A percentile compares a stretch with the other conserved stretches of the same genome.
phyloP scores from a whole-genome alignment of 2,888 invertebrate species.

The Latrodectus hesperus region DNA sequence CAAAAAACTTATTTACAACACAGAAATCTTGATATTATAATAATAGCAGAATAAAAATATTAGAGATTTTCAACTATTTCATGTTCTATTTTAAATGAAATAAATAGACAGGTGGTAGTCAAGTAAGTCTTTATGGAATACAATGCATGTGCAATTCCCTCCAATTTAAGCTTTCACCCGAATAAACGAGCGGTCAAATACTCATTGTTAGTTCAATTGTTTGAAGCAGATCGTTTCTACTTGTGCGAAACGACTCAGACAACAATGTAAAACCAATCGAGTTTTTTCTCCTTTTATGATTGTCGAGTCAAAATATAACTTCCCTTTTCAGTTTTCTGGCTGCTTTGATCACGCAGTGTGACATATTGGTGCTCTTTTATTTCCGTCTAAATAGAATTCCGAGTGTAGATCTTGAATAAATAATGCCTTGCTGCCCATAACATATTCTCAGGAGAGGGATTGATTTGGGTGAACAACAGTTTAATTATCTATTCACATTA shows the following conservation, averaged over 20 bases:
- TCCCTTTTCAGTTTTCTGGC: constrained; percentile 9
- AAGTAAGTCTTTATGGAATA: not conserved
- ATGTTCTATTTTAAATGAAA: not conserved
- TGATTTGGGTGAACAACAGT: constrained; percentile 59
- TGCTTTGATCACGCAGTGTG: not conserved
- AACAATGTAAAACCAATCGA: constrained; percentile 16
- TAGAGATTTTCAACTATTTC: no score
- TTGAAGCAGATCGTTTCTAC: not conserved
- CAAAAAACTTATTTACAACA: no score
- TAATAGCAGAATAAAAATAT: no score
- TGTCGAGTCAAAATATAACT: constrained; percentile 15
- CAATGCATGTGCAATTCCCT: not conserved
- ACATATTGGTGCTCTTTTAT: constrained; percentile 29
- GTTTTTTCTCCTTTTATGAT: constrained; percentile 4
- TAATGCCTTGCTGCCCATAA: constrained; percentile 7
- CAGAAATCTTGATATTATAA: no score
- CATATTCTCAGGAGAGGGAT: constrained; percentile 20
- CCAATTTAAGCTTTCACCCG: constrained; percentile 1
- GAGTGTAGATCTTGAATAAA: constrained; percentile 26
- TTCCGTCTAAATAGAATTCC: constrained; percentile 26
- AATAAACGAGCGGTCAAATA: constrained; percentile 36
- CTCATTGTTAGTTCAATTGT: constrained; percentile 17
- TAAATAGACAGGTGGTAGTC: not conserved
- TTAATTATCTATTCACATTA: constrained; percentile 60
- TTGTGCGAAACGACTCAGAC: constrained; percentile 7